A percentile compares a stretch with the other conserved stretches of the same genome.
Evolutionary conservation across 2,113 vertebrate species (phyloP).

Genomic region (Pterocles gutturalis): DNA sequence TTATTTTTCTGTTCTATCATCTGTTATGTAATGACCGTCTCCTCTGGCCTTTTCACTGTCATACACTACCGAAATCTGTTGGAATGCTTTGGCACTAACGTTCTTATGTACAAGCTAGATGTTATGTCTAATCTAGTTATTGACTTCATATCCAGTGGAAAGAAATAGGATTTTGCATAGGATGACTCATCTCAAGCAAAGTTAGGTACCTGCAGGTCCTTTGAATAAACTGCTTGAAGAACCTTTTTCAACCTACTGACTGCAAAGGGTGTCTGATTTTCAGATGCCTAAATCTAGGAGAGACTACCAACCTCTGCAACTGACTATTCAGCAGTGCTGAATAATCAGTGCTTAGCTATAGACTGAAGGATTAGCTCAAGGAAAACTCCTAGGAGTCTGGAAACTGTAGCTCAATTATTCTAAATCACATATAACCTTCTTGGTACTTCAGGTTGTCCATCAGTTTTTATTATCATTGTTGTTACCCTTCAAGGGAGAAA

Average conservation of each 20-base stretch:
- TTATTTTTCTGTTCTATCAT: not conserved
- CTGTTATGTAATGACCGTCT: not conserved
- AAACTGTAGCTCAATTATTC: not conserved
- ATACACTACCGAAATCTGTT: not conserved
- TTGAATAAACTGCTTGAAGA: not conserved
- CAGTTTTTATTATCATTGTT: not conserved
- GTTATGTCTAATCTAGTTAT: not conserved
- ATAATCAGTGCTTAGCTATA: rapidly evolving
- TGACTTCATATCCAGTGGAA: not conserved
- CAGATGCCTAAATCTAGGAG: not conserved
- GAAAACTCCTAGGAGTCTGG: not conserved
- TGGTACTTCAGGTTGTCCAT: not conserved
- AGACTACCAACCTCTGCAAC: not conserved
- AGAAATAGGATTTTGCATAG: not conserved
- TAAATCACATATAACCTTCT: not conserved
- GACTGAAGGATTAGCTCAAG: not conserved
- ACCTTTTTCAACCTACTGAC: not conserved
- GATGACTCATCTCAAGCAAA: not conserved
- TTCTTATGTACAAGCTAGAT: not conserved
- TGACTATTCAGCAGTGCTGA: not conserved
- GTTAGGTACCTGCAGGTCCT: not conserved
- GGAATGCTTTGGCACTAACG: not conserved
- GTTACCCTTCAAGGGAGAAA: not conserved
- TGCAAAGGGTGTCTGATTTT: not conserved
- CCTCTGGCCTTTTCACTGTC: not conserved